These are phyloP conservation scores for Melanotus villosus DNA, from an alignment of 2,888 invertebrate species.

Conservation along the genomic window DNA sequence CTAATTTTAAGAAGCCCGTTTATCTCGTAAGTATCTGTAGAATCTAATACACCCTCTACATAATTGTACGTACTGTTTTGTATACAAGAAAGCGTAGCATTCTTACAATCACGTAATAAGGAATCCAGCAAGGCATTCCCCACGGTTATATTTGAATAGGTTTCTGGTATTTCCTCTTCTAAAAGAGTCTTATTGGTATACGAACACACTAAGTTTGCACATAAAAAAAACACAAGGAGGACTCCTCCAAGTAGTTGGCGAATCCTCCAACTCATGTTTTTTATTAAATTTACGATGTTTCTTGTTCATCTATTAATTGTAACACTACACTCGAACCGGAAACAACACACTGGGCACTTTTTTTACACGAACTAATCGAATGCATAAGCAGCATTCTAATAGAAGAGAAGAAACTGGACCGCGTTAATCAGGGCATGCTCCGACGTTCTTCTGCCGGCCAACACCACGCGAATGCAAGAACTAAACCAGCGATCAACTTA, in stretches of 20 bases:
- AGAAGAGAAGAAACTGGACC: slow-evolving; percentile 60
- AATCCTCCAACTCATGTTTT: slow-evolving; percentile 27
- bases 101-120: slow-evolving; percentile 79
- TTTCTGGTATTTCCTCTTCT: slow-evolving; percentile 56
- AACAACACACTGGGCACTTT: slow-evolving; percentile 10
- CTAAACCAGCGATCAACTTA: slow-evolving; percentile 59
- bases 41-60: slow-evolving; percentile 77
- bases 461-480: slow-evolving; percentile 61
- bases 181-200: slow-evolving; percentile 59
- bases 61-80: slow-evolving; percentile 84
- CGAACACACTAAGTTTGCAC: slow-evolving; percentile 45
- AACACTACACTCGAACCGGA: slow-evolving; percentile 44
- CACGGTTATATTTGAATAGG: slow-evolving; percentile 59
- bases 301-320: slow-evolving; percentile 33
- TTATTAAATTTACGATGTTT: not conserved
- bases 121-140: slow-evolving; percentile 82
- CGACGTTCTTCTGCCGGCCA: slow-evolving; percentile 59
- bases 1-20: slow-evolving; percentile 73
- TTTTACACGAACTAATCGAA: not conserved
- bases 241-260: slow-evolving; percentile 21
- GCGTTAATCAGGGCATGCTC: slow-evolving; percentile 62
- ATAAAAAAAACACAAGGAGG: slow-evolving; percentile 18
- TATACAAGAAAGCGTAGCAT: slow-evolving; percentile 80
- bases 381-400: slow-evolving; percentile 44
- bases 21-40: slow-evolving; percentile 60